Base-by-base conservation (phyloP, 1,140 invertebrate species). In the Pogonognathellus flavescens region DNA sequence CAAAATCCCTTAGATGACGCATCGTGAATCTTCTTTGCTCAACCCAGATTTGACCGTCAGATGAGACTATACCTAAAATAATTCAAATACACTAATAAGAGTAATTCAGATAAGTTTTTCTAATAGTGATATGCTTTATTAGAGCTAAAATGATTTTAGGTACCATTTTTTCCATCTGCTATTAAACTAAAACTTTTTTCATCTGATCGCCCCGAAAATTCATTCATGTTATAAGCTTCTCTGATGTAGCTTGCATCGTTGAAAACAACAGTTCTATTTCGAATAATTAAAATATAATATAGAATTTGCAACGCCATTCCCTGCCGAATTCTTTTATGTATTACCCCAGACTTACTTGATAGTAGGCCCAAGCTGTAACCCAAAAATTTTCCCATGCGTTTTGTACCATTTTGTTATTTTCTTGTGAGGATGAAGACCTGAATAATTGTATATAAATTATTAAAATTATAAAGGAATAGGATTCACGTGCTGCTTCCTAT, bases 21-120 rank as follows among this genome's bases (percentile, higher is more conserved):
- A 88, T 57, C 0, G 88, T 53, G 59, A 89, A 89, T 22, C 88
- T 52, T 70, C 88, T 53, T 83, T 88, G 88, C 49, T 89, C 88
- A 3, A 31, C 14, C 88, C 88, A 89, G 31, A 20, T 49, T 7
- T 53, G 52, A 13, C 87, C 88, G 6, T 85, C 85, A 14, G 80
- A 20, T 16, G 14, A 22, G 55, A 76, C 76, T 22, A 84, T 59
- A 0, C 83, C 83, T 84, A n/a, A n/a, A n/a, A n/a, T n/a, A n/a
- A n/a, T n/a, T n/a, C n/a, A n/a, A n/a, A n/a, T n/a, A n/a, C n/a
- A n/a, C n/a, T n/a, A n/a, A n/a, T n/a, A n/a, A n/a, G n/a, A n/a
- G n/a, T n/a, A n/a, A n/a, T n/a, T n/a, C n/a, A n/a, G n/a, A n/a
- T n/a, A n/a, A n/a, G n/a, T n/a, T n/a, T n/a, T n/a, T n/a, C n/a